These are phyloP conservation scores for Platyura marginata DNA, from an alignment of 1,140 invertebrate species.

Conservation along the genomic window DNA sequence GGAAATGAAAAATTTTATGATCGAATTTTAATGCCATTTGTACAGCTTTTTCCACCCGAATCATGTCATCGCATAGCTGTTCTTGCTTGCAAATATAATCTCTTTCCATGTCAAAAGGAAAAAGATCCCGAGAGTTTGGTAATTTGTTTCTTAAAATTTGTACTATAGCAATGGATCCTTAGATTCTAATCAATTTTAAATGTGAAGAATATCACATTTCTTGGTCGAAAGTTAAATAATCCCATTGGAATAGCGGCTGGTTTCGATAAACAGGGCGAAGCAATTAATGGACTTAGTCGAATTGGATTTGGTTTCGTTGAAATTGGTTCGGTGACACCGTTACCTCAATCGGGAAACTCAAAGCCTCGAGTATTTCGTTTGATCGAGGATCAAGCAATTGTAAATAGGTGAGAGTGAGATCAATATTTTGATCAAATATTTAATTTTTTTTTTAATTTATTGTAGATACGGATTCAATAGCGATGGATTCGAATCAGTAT, in stretches of 20 bases:
- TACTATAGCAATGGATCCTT: constrained; percentile 2
- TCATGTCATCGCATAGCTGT: constrained; percentile 60
- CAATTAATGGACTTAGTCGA: constrained; percentile 57
- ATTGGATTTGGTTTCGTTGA: constrained; percentile 93
- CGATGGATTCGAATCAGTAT: constrained; percentile 65
- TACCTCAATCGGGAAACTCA: constrained; percentile 79
- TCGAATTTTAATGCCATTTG: constrained; percentile 14
- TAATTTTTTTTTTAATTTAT: background rate
- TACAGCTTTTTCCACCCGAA: constrained; percentile 37
- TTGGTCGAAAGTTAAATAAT: constrained; percentile 57
- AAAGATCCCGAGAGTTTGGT: constrained; percentile 42
- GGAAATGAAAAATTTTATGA: constrained; percentile 4
- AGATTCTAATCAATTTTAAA: constrained; percentile 2
- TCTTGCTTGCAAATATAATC: constrained; percentile 47
- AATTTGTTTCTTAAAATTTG: constrained; percentile 17
- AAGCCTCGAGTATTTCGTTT: constrained; percentile 86
- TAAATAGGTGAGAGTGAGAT: constrained; percentile 54
- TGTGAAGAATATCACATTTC: constrained; percentile 44
- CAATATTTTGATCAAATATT: background rate
- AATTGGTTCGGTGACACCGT: constrained; percentile 88
- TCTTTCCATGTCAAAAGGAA: constrained; percentile 37
- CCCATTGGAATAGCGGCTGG: constrained; percentile 93
- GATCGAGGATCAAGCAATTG: constrained; percentile 67
- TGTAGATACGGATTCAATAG: constrained; percentile 76
- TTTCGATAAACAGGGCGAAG: constrained; percentile 95